Evolutionary conservation across 30 jellyfish, hydroid and myxozoan species (phyloP).

Genomic region (Hydractinia symbiolongicarpus): DNA sequence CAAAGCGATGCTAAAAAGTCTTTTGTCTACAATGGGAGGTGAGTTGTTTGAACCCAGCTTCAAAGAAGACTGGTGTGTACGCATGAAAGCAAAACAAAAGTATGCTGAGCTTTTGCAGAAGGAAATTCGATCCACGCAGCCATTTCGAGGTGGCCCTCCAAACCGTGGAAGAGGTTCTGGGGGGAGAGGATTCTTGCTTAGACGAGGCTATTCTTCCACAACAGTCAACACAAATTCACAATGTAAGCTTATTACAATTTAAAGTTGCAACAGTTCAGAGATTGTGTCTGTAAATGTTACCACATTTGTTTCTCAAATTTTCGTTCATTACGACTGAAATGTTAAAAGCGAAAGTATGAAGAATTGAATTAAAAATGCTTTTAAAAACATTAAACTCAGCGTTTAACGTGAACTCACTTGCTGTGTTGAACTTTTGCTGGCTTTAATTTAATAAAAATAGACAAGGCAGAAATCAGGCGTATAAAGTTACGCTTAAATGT

Average conservation of each 20-base stretch:
- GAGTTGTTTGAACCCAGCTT: background rate
- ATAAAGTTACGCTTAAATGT: no score
- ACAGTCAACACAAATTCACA: conserved; percentile 3
- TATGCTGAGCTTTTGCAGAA: background rate
- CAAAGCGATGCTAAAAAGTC: background rate
- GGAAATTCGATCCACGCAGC: background rate
- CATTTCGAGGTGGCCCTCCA: background rate
- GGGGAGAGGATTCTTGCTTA: background rate
- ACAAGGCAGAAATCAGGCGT: no score
- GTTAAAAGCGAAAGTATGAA: no score
- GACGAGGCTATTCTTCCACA: background rate
- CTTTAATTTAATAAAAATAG: no score
- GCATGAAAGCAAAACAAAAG: background rate
- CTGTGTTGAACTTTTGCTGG: no score
- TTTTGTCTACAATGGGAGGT: background rate
- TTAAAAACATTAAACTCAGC: no score
- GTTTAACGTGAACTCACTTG: no score
- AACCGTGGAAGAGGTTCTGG: background rate
- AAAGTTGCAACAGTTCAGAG: background rate
- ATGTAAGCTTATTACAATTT: background rate
- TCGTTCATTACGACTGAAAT: no score
- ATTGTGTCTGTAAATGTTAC: conserved; percentile 8
- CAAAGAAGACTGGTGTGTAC: conserved; percentile 2
- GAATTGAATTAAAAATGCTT: no score
- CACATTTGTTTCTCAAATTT: no score